A percentile compares a stretch with the other conserved stretches of the same genome.
phyloP scores from a whole-genome alignment of 2,888 invertebrate species.

The Andrena marginata region DNA sequence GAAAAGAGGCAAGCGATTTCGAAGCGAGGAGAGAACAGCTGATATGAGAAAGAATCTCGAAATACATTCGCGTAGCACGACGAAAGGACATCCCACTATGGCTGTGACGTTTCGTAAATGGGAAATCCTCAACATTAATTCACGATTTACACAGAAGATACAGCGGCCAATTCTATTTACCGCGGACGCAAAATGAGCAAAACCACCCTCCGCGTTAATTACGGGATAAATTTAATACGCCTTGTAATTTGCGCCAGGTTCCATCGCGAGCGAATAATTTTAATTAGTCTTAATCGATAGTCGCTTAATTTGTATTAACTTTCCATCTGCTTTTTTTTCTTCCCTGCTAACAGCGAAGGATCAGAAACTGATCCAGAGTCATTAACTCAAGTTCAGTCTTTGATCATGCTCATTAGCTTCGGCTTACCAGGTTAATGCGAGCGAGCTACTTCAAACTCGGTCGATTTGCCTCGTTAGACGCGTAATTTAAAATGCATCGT shows the following conservation, averaged over 20 bases:
- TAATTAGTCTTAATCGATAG: conserved; percentile 36
- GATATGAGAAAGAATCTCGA: background rate
- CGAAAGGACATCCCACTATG: conserved; percentile 1
- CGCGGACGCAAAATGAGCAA: background rate
- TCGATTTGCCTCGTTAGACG: conserved; percentile 56
- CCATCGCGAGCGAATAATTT: conserved; percentile 12
- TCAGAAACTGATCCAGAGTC: conserved; percentile 36
- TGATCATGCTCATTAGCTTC: conserved; percentile 53
- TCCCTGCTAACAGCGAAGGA: conserved; percentile 18
- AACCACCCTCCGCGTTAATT: conserved; percentile 1
- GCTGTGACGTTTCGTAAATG: conserved; percentile 9
- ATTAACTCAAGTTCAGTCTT: conserved; percentile 44
- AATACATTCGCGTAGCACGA: conserved; percentile 8
- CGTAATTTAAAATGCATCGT: conserved; percentile 55
- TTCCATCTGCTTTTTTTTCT: conserved; percentile 23
- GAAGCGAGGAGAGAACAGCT: background rate
- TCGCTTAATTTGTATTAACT: conserved; percentile 13
- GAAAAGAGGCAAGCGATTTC: background rate
- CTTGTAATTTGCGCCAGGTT: conserved; percentile 16
- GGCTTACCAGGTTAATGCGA: conserved; percentile 48
- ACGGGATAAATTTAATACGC: conserved; percentile 16
- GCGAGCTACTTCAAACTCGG: conserved; percentile 30
- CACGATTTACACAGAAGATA: background rate
- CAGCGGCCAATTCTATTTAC: background rate
- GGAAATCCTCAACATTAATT: background rate